Evolutionary conservation across 2,113 vertebrate genomes (phyloP).

Genomic region (Smithornis capensis): DNA sequence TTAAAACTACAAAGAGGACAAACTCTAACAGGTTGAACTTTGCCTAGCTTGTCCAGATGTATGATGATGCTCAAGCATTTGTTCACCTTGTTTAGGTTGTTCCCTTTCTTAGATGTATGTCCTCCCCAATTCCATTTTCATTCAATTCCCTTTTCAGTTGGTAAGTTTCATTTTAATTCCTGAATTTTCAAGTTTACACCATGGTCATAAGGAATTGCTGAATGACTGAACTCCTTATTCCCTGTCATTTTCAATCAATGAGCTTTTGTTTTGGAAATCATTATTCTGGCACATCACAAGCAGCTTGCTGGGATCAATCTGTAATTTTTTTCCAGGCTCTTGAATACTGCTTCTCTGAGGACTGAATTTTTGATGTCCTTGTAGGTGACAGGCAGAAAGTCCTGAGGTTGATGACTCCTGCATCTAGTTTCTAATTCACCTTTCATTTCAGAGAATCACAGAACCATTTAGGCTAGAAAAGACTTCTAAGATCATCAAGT

Average conservation of each 20-base stretch:
- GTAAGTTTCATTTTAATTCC: neutral
- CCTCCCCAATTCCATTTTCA: neutral
- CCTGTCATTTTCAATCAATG: neutral
- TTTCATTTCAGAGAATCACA: neutral
- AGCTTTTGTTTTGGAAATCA: neutral
- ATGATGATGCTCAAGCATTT: neutral
- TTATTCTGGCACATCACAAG: neutral
- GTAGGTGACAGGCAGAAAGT: neutral
- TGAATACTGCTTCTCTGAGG: neutral
- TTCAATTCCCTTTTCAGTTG: neutral
- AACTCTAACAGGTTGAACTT: neutral
- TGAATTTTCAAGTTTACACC: neutral
- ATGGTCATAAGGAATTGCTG: neutral
- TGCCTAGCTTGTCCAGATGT: neutral
- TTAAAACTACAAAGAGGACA: neutral
- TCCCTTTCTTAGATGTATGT: neutral
- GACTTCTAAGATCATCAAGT: neutral
- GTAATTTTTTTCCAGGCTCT: neutral
- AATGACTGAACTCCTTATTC: neutral
- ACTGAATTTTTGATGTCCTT: neutral
- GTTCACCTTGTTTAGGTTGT: neutral
- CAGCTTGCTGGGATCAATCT: neutral
- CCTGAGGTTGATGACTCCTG: neutral
- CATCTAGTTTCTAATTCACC: neutral
- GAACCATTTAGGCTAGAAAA: neutral